Evolutionary conservation across 1,140 invertebrate genomes (phyloP).

Genomic region (Popillia japonica): DNA sequence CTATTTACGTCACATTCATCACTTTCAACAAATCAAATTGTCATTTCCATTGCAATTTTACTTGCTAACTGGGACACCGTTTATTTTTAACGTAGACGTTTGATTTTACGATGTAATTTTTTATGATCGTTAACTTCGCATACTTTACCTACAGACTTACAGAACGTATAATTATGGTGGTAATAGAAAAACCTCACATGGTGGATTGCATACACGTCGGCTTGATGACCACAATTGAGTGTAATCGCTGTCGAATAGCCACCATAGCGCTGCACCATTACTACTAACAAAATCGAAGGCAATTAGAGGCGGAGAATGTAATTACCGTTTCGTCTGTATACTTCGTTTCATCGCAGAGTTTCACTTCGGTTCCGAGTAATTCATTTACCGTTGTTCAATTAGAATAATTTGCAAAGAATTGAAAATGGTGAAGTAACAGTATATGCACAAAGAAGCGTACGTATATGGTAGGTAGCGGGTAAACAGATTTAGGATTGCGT

Average conservation of each 20-base stretch:
- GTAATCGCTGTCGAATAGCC: background rate
- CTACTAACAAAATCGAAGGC: slow-evolving; percentile 6
- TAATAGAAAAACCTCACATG: no score
- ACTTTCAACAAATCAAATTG: no score
- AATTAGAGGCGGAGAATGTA: background rate
- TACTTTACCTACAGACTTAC: no score
- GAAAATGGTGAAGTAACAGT: background rate
- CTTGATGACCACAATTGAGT: background rate
- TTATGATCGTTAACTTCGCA: no score
- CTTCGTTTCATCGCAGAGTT: background rate
- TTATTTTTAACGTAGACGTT: no score
- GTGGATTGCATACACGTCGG: background rate
- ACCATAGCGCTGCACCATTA: background rate
- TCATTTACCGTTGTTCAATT: background rate
- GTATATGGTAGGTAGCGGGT: no score
- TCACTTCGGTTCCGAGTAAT: background rate
- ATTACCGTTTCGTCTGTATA: background rate
- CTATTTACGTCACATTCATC: no score
- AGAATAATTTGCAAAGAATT: background rate
- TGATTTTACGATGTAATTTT: no score
- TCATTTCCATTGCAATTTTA: no score
- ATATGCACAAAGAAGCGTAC: background rate
- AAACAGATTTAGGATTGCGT: no score
- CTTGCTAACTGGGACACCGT: no score
- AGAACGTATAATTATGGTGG: no score